Evolutionary conservation across 1,140 invertebrate genomes (phyloP).

Genomic region (Lordiphosa mommai): DNA sequence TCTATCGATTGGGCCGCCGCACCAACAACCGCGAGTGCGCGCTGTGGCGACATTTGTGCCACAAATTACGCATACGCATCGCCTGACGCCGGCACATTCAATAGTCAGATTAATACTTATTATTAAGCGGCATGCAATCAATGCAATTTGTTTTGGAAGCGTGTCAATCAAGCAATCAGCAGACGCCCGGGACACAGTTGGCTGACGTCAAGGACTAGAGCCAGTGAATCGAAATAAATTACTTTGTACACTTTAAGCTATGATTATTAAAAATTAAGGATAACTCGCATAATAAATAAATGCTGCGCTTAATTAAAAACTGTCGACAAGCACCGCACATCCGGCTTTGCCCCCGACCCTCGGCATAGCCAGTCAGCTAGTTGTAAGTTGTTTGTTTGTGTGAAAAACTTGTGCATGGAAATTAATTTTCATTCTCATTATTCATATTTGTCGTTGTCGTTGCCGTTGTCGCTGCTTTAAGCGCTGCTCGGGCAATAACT

Average conservation of each 20-base stretch:
- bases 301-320: constrained; percentile 53
- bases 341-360: constrained; percentile 1
- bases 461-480: constrained; percentile 15
- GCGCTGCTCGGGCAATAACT: constrained; percentile 26
- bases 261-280: constrained; percentile 41
- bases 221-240: constrained; percentile 28
- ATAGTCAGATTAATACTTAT: constrained; percentile 45
- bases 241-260: constrained; percentile 30
- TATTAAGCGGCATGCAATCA: constrained; percentile 68
- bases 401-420: constrained; percentile 54
- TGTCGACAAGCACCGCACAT: constrained; percentile 32
- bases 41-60: constrained; percentile 51
- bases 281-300: constrained; percentile 57
- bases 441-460: constrained; percentile 49
- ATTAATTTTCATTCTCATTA: constrained; percentile 70
- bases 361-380: constrained; percentile 28
- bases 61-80: constrained; percentile 57
- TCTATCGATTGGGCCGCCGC: constrained; percentile 54
- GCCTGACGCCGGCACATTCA: constrained; percentile 31
- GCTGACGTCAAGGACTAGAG: not conserved
- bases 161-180: constrained; percentile 40
- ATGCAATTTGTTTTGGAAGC: constrained; percentile 48
- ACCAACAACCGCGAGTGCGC: constrained; percentile 10
- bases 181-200: not conserved
- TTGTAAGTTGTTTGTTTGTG: constrained; percentile 38